phyloP scores from a whole-genome alignment of 2,113 vertebrate species.

The Heterocephalus glaber region DNA sequence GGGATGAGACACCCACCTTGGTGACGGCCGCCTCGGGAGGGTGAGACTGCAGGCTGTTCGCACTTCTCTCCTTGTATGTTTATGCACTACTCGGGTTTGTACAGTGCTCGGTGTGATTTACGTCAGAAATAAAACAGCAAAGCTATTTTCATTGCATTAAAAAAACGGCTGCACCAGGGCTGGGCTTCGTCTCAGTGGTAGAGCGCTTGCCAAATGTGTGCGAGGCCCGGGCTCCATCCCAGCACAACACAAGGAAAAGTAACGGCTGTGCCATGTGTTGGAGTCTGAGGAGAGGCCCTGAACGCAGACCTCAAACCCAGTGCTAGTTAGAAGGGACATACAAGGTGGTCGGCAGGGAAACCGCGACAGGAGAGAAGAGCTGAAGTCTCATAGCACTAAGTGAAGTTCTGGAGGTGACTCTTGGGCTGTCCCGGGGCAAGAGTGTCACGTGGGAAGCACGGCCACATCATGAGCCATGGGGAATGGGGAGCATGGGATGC shows the following conservation, averaged over 20 bases:
- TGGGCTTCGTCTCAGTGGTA: background rate
- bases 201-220: no score
- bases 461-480: background rate
- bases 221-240: background rate
- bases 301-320: background rate
- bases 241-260: background rate
- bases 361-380: background rate
- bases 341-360: background rate
- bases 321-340: background rate
- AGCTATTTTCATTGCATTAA: background rate
- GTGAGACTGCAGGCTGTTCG: accelerated
- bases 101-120: background rate
- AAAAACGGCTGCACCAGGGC: background rate
- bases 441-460: accelerated
- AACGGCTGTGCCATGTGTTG: accelerated
- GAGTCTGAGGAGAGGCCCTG: background rate
- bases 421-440: accelerated
- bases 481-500: background rate
- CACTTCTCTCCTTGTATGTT: background rate
- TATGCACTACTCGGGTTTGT: background rate
- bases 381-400: accelerated
- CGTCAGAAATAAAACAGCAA: background rate
- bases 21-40: background rate
- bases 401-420: no score
- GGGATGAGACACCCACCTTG: accelerated